phyloP scores from a whole-genome alignment of 2,797 vertebrate genomes.

The Luscinia megarhynchos region DNA sequence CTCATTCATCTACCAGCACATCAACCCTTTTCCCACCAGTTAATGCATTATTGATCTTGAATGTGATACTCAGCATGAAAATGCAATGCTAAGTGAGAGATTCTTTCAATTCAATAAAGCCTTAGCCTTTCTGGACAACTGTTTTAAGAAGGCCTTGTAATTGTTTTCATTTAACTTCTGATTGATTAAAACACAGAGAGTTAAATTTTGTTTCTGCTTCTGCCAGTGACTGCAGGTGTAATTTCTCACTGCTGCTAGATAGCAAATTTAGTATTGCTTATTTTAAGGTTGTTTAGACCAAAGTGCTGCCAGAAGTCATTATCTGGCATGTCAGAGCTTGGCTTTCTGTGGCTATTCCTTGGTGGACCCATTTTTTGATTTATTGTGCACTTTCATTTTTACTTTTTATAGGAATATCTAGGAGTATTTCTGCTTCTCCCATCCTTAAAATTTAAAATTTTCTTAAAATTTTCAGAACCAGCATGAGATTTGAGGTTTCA shows the following conservation, averaged over 20 bases:
- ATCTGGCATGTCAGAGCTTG: not conserved
- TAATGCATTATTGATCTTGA: not conserved
- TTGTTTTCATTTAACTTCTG: not conserved
- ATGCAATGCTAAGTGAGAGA: not conserved
- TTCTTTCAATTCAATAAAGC: not conserved
- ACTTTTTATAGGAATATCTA: not conserved
- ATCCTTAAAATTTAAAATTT: not conserved
- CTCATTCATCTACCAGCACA: not conserved
- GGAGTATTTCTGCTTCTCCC: not conserved
- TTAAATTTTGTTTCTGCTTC: not conserved
- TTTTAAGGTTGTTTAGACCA: not conserved
- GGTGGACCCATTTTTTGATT: not conserved
- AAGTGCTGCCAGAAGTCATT: not conserved
- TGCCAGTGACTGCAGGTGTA: not conserved
- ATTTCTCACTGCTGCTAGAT: not conserved
- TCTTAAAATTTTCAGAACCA: not conserved
- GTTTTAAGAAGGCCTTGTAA: not conserved
- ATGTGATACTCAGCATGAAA: not conserved
- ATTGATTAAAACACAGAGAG: not conserved
- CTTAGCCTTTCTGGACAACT: not conserved
- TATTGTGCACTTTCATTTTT: not conserved
- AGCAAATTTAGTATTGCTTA: not conserved
- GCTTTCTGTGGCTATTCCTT: not conserved
- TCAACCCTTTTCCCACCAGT: fast-evolving
- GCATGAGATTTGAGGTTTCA: not conserved